Percentiles rank a stretch among this genome's conserved stretches.
Conservation (phyloP, 2,113 vertebrate genomes). For the Physeter macrocephalus region DNA sequence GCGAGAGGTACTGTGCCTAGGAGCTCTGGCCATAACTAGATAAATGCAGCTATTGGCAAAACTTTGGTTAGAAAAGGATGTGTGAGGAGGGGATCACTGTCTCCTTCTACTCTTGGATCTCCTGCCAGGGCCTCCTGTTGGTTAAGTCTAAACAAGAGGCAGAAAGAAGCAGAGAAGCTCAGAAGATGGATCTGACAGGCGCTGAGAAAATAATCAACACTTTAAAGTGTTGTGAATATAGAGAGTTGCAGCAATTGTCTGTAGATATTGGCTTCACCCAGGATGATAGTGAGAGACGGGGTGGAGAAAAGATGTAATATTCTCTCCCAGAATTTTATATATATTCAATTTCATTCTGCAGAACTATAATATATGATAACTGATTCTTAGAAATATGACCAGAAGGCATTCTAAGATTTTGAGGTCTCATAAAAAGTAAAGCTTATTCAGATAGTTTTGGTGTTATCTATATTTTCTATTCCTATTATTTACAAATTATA, state of each 20-base stretch:
- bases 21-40: background rate
- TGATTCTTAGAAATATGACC: background rate
- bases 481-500: background rate
- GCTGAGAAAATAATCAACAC: background rate
- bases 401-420: background rate
- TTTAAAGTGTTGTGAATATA: background rate
- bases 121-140: background rate
- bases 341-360: background rate
- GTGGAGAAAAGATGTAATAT: background rate
- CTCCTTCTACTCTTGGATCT: background rate
- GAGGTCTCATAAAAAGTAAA: background rate
- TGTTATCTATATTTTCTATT: background rate
- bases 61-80: background rate
- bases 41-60: background rate
- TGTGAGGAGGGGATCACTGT: background rate
- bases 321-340: background rate
- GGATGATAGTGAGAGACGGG: background rate
- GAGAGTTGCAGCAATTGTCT: background rate
- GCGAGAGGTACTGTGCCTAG: background rate
- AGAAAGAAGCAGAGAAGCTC: background rate
- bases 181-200: background rate
- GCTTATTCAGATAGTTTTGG: background rate
- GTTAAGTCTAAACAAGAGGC: background rate
- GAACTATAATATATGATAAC: background rate
- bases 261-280: background rate